Evolutionary conservation across 2,888 invertebrate genomes (phyloP).

Genomic region (Drosophila dives): DNA sequence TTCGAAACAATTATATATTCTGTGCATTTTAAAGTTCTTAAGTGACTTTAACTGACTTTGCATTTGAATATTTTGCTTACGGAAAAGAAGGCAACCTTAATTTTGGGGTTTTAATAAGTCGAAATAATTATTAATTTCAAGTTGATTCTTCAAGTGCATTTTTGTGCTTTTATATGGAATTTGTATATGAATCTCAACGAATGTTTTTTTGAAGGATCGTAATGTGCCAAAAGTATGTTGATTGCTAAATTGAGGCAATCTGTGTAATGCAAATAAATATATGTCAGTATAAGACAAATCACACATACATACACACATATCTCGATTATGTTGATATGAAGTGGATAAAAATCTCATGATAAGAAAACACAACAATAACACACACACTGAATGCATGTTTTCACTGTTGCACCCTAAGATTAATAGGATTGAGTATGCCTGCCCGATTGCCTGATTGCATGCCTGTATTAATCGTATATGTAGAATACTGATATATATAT

Average conservation of each 20-base stretch:
- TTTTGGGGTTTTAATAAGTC: background rate
- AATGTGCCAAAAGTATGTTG: background rate
- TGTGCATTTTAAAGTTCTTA: background rate
- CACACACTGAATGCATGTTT: slow-evolving; percentile 58
- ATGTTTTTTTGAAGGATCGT: background rate
- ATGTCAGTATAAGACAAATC: slow-evolving; percentile 1
- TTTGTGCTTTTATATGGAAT: slow-evolving; percentile 1
- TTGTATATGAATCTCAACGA: background rate
- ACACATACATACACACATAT: slow-evolving; percentile 2
- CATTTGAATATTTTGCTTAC: background rate
- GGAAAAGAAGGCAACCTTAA: too few species aligned
- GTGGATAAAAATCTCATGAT: slow-evolving; percentile 8
- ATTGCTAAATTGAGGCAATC: background rate
- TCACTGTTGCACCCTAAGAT: slow-evolving; percentile 48
- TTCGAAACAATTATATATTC: background rate
- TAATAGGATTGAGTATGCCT: slow-evolving; percentile 55
- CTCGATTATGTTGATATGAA: slow-evolving; percentile 18
- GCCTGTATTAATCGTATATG: slow-evolving; percentile 43
- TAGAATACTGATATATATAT: slow-evolving; percentile 11
- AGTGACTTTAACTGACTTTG: background rate
- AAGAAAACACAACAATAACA: slow-evolving; percentile 17
- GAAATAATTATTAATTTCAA: background rate
- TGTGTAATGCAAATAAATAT: background rate
- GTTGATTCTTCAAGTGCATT: slow-evolving; percentile 4
- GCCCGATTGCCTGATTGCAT: slow-evolving; percentile 72